Percentiles rank a stretch among this genome's conserved stretches.
These are phyloP conservation scores for Pseudopodoces humilis DNA, from an alignment of 2,113 vertebrate species.

Conservation along the genomic window DNA sequence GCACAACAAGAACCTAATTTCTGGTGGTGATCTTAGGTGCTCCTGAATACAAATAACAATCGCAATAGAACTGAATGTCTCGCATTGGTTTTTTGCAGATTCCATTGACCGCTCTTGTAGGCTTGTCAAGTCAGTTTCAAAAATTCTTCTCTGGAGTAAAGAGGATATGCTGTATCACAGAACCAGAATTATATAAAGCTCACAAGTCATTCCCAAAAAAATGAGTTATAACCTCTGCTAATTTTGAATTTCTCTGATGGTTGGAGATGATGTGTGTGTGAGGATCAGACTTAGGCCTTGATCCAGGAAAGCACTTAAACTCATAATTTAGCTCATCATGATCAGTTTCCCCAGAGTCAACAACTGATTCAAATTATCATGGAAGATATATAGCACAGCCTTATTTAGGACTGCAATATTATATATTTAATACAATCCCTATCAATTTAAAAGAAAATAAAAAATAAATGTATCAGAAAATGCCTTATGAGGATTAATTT, in stretches of 20 bases:
- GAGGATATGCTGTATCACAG: background rate
- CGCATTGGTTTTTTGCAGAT: background rate
- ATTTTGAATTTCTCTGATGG: slow-evolving; percentile 7
- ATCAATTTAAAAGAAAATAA: background rate
- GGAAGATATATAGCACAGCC: background rate
- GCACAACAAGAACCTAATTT: background rate
- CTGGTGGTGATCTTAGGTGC: background rate
- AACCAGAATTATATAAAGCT: slow-evolving; percentile 11
- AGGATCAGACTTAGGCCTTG: background rate
- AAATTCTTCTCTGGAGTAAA: background rate
- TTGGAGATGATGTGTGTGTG: background rate
- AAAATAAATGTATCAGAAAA: background rate
- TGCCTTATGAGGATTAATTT: background rate
- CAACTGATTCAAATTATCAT: background rate
- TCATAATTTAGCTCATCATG: background rate
- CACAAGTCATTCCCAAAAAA: background rate
- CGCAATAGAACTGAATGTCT: background rate
- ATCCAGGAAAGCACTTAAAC: slow-evolving; percentile 63
- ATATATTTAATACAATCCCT: background rate
- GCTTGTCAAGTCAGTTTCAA: background rate
- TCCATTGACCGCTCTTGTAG: background rate
- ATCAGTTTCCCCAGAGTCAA: background rate
- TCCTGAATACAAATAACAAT: background rate
- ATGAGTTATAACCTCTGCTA: background rate
- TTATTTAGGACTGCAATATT: background rate